These are phyloP conservation scores for Baronia brevicornis DNA, from an alignment of 2,888 invertebrate species.

Conservation along the genomic window DNA sequence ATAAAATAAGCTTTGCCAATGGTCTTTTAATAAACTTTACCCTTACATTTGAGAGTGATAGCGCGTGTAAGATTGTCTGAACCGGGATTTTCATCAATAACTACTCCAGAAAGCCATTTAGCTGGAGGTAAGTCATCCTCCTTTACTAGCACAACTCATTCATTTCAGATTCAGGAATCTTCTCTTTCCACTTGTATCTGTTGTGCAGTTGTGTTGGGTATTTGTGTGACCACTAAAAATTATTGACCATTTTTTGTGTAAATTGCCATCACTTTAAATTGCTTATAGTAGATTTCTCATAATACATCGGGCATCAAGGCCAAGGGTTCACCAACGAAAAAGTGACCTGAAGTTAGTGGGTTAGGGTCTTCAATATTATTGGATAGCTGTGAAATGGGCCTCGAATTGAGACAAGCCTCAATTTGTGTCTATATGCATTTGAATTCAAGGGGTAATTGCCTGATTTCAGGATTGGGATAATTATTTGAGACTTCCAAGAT, in stretches of 20 bases:
- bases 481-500: too few species aligned
- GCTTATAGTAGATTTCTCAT: constrained; percentile 13
- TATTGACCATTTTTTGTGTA: constrained; percentile 19
- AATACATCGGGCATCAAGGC: constrained; percentile 15
- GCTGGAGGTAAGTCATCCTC: constrained; percentile 21
- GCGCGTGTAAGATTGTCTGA: constrained; percentile 20
- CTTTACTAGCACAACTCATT: constrained; percentile 20
- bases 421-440: too few species aligned
- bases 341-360: constrained; percentile 22
- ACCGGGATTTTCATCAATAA: constrained; percentile 20
- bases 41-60: too few species aligned
- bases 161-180: constrained; percentile 17
- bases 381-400: too few species aligned
- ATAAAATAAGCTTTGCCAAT: too few species aligned
- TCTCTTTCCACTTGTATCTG: constrained; percentile 18
- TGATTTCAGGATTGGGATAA: too few species aligned
- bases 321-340: constrained; percentile 21
- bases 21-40: too few species aligned
- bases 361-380: constrained; percentile 13
- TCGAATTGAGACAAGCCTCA: constrained; percentile 24
- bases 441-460: too few species aligned
- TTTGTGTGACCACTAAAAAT: constrained; percentile 23
- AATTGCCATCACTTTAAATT: constrained; percentile 19
- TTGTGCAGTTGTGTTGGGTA: constrained; percentile 17
- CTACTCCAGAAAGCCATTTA: constrained; percentile 19